Percentiles rank a stretch among this genome's conserved stretches.
phyloP scores from a whole-genome alignment of 2,888 invertebrate genomes.

The Drosophila leonis region DNA sequence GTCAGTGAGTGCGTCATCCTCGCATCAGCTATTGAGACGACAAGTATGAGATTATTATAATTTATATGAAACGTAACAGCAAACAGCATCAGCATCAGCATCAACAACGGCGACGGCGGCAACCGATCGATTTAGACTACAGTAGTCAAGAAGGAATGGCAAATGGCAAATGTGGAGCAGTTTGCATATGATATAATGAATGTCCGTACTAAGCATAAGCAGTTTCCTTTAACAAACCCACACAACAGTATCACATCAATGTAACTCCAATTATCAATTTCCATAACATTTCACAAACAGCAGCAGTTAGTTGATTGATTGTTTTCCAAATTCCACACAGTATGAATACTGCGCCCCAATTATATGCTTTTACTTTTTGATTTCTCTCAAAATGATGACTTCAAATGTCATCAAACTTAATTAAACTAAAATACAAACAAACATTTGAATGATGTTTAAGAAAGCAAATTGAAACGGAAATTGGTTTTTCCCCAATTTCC shows the following conservation, averaged over 20 bases:
- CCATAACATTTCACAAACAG: conserved; percentile 1
- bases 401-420: conserved; percentile 36
- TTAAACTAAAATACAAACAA: conserved; percentile 7
- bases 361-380: conserved; percentile 30
- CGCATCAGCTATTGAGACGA: conserved; percentile 81
- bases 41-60: conserved; percentile 85
- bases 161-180: conserved; percentile 30
- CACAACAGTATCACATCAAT: conserved; percentile 23
- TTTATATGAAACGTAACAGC: conserved; percentile 64
- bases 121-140: conserved; percentile 41
- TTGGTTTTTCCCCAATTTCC: conserved; percentile 2
- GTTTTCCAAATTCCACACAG: conserved; percentile 20
- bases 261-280: conserved; percentile 6
- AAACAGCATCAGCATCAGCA: conserved; percentile 21
- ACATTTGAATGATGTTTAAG: conserved; percentile 8
- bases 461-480: background rate
- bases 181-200: conserved; percentile 69
- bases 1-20: conserved; percentile 53
- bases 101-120: conserved; percentile 16
- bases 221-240: conserved; percentile 47
- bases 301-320: conserved; percentile 19
- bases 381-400: conserved; percentile 28
- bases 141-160: conserved; percentile 36
- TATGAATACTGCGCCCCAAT: conserved; percentile 19
- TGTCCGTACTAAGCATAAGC: conserved; percentile 80